phyloP scores from a whole-genome alignment of 2,888 invertebrate species.

The Hemaris fuciformis region DNA sequence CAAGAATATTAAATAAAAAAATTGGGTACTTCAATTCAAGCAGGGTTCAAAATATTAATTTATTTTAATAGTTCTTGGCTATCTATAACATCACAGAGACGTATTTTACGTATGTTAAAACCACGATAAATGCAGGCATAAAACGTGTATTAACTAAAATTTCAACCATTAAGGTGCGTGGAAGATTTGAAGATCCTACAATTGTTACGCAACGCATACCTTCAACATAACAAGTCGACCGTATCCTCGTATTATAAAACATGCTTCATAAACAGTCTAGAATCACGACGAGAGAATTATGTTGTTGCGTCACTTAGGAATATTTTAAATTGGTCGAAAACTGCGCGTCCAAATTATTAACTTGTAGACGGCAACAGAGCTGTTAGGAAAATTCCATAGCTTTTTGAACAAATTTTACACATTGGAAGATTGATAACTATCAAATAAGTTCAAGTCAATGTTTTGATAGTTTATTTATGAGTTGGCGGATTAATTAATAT shows the following conservation, averaged over 20 bases:
- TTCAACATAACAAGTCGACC: not conserved
- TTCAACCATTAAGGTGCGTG: not conserved
- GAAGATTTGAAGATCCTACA: not conserved
- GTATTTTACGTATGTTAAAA: no score
- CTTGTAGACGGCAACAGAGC: not conserved
- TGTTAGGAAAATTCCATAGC: not conserved
- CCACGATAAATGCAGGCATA: no score
- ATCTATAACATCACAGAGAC: no score
- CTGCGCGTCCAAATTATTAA: not conserved
- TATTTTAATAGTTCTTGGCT: no score
- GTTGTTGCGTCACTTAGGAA: not conserved
- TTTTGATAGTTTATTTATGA: no score
- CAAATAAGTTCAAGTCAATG: no score
- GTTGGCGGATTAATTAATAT: no score
- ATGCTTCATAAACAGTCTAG: not conserved
- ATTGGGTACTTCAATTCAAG: no score
- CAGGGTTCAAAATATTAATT: no score
- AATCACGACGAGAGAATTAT: not conserved
- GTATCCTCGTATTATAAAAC: not conserved
- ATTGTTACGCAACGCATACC: not conserved
- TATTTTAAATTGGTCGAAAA: not conserved
- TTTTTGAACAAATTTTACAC: not conserved
- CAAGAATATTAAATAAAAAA: no score
- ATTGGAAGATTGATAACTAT: no score
- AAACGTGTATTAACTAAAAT: not conserved